A percentile compares a stretch with the other conserved stretches of the same genome.
Evolutionary conservation across 2,888 invertebrate species (phyloP).

Genomic region (Tuta absoluta): DNA sequence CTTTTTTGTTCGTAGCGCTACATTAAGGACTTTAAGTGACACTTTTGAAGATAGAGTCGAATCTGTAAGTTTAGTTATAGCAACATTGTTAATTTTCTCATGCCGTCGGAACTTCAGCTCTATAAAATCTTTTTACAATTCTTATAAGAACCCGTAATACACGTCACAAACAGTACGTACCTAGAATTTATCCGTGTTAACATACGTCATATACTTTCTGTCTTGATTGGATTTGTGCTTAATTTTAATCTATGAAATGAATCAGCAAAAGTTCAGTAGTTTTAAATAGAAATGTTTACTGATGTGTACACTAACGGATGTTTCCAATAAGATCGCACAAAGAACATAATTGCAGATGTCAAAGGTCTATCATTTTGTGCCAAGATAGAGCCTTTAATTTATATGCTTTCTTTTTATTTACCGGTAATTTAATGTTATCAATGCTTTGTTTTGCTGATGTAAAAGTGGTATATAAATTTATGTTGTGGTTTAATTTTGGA

Average conservation of each 20-base stretch:
- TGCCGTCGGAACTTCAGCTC: not conserved
- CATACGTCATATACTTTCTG: not conserved
- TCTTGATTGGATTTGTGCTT: not conserved
- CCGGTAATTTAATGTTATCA: slow-evolving; percentile 11
- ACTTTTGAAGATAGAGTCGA: slow-evolving; percentile 24
- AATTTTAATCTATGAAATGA: slow-evolving; percentile 4
- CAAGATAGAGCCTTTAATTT: slow-evolving; percentile 9
- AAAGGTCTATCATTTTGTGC: slow-evolving; percentile 46
- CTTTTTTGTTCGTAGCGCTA: not conserved
- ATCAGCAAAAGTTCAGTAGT: not conserved
- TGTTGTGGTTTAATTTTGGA: too few relatives aligned
- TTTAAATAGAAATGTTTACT: slow-evolving; percentile 48
- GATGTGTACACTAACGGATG: slow-evolving; percentile 44
- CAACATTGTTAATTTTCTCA: not conserved
- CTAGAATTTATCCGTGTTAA: not conserved
- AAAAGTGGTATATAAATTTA: too few relatives aligned
- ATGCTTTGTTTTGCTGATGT: not conserved
- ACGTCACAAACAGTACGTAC: not conserved
- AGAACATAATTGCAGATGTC: slow-evolving; percentile 58
- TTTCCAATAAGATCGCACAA: slow-evolving; percentile 49
- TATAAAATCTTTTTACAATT: not conserved
- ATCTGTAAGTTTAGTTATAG: not conserved
- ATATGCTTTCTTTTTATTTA: slow-evolving; percentile 35
- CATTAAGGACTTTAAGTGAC: slow-evolving; percentile 30
- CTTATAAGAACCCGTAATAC: slow-evolving; percentile 5